Conservation (phyloP, 2,113 vertebrate species). For the Azemiops feae region DNA sequence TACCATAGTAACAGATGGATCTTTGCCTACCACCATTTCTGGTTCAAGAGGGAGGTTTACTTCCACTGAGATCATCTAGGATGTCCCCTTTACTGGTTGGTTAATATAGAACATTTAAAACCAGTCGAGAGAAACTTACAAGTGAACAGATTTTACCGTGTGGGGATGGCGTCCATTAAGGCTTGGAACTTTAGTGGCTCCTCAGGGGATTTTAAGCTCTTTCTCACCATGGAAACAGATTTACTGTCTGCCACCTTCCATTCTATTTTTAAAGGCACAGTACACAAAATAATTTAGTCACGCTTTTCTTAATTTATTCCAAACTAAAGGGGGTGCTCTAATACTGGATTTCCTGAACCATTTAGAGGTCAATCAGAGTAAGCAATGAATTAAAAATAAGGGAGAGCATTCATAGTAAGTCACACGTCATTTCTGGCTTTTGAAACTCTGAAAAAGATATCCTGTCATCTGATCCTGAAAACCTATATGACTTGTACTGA, state of each 20-base stretch:
- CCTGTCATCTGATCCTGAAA: neutral
- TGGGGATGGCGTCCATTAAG: neutral
- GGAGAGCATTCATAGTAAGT: neutral
- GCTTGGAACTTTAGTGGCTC: neutral
- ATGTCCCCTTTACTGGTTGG: too few relatives aligned
- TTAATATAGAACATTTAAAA: neutral
- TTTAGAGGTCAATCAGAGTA: neutral
- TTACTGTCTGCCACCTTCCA: slow-evolving; percentile 16
- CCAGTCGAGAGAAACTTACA: neutral
- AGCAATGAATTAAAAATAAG: neutral
- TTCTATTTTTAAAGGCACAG: slow-evolving; percentile 25
- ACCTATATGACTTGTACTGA: neutral
- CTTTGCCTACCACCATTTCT: neutral
- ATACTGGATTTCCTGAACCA: neutral
- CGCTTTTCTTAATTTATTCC: neutral
- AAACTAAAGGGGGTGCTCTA: neutral
- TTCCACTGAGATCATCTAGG: neutral
- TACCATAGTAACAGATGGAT: neutral
- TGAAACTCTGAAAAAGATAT: neutral
- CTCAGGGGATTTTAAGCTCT: neutral
- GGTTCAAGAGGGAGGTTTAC: neutral
- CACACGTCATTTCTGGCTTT: neutral
- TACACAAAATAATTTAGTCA: neutral
- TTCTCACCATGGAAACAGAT: slow-evolving; percentile 58
- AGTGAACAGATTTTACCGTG: rapidly evolving